Evolutionary conservation across 2,888 invertebrate genomes (phyloP), one percentile per base, ranked within the genome.

Genomic region (Drosophila pseudotalamancana): DNA sequence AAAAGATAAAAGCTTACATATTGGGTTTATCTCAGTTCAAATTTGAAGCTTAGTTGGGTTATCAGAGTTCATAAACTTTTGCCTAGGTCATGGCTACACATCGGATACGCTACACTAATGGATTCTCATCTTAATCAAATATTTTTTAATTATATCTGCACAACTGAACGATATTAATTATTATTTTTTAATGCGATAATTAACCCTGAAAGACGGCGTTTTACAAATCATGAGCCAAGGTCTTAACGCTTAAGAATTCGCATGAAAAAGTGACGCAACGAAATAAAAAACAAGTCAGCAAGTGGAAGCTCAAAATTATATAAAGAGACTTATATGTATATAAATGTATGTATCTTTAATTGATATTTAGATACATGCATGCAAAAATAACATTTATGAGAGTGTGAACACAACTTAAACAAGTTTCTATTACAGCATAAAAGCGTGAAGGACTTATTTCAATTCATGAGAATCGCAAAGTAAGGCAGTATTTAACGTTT

Each of bases 191-290:
- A 46, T 37, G 51, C 39, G 51, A 40, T 72, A 67, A 65, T 43
- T 59, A 37, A 43, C 32, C 55, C 42, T 51, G 40, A 65, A 43
- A 49, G 48, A 45, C 40, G 6, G 43, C 29, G 57, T 25, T 23
- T 70, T 43, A 64, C 71, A 48, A 37, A 54, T 42, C 69, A 48
- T 42, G 39, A 54, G 37, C 54, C 68, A 71, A 71, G 68, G 72
- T 32, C 35, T 62, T 29, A 6, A 51, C 42, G 51, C 45, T 50
- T 19, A 51, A 68, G 63, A 72, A 72, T 62, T 56, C 46, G 45
- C 40, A 56, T 53, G 4, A 45, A 56, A 57, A 46, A 32, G n/a
- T 67, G 72, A 72, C 62, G 72, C 67, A 67, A 62, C 56, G 54
- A 42, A 68, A 62, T 50, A 31, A 57, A 43, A 57, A 57, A 48